Percentiles rank a stretch among this genome's conserved stretches.
Conservation (phyloP, 2,888 invertebrate genomes). For the Oscheius sp. region DNA sequence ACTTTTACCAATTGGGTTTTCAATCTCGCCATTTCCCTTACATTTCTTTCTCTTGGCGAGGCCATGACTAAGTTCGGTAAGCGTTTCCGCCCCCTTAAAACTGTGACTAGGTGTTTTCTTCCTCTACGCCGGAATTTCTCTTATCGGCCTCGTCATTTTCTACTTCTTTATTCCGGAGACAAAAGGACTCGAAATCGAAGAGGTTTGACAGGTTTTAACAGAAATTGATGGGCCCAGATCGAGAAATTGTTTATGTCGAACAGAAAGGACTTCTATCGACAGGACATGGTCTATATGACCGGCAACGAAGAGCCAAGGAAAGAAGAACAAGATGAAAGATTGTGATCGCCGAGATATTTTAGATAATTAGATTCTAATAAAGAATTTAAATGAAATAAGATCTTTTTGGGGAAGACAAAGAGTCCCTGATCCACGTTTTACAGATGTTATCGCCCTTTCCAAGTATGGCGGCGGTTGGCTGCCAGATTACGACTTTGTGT, state of each 20-base stretch:
- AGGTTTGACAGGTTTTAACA: conserved; percentile 52
- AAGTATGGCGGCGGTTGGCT: conserved; percentile 18
- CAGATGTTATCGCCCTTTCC: conserved; percentile 23
- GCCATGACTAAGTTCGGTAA: conserved; percentile 65
- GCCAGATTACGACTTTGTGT: conserved; percentile 1
- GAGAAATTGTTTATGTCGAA: conserved; percentile 34
- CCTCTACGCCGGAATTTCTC: conserved; percentile 76
- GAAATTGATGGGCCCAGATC: not conserved
- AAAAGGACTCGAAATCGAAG: conserved; percentile 76
- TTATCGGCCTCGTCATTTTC: conserved; percentile 75
- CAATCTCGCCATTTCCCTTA: conserved; percentile 77
- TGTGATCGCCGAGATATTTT: not conserved
- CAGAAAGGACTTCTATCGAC: too few relatives aligned
- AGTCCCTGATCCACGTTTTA: not conserved
- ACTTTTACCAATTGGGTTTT: conserved; percentile 76
- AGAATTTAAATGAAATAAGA: not conserved
- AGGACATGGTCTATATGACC: too few relatives aligned
- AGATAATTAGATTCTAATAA: not conserved
- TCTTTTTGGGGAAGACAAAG: not conserved
- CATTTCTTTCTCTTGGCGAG: conserved; percentile 75
- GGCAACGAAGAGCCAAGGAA: not conserved
- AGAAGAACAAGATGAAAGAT: not conserved
- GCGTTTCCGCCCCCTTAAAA: not conserved
- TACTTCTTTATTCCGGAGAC: conserved; percentile 77
- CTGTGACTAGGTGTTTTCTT: conserved; percentile 75